Base-by-base conservation (phyloP, 1,140 invertebrate genomes). In the Drosophila sp. region DNA sequence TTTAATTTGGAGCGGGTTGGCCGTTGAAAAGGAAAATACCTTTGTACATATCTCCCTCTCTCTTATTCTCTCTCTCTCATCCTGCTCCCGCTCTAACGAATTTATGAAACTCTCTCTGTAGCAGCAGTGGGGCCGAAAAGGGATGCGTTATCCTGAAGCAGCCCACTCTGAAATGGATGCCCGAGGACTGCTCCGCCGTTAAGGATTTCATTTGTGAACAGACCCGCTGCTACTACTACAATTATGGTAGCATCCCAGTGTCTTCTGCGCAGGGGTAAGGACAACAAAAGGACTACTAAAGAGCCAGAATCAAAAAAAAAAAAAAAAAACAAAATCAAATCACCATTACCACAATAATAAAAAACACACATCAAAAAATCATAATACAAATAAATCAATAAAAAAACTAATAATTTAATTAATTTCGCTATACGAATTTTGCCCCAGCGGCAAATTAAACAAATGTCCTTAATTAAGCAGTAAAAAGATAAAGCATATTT, bases 171-270 rank as follows among this genome's bases (percentile, higher is more conserved):
- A 94, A 95, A 80, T 97, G 96, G 96, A 95, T 95, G 92, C 94
- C 95, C 11, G 94, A 96, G 90, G 95, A 97, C 92, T 97, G 96
- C 92, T 95, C 94, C n/a, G 94, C 95, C 76, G 94, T 96, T 73
- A 97, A 97, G 93, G 96, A 97, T 93, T 97, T 97, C 92, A 97
- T 97, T 82, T 97, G 96, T 93, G 96, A 97, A 93, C 96, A 97
- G 93, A 97, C 96, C 66, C 94, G 96, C 91, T 97, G 96, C 93
- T 97, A 97, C 93, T 97, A 97, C 93, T 97, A 96, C 94, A 97
- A 97, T 93, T 97, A 97, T 93, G 96, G 96, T 91, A 96, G 96
- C 92, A 96, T 97, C 94, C 96, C 96, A 91, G 96, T 96, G 89
- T 96, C 96, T 89, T 95, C 96, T 85, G 94, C 95, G 94, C 96